phyloP scores from a whole-genome alignment of 2,797 vertebrate genomes.

The Paedocypris micromegethes region DNA sequence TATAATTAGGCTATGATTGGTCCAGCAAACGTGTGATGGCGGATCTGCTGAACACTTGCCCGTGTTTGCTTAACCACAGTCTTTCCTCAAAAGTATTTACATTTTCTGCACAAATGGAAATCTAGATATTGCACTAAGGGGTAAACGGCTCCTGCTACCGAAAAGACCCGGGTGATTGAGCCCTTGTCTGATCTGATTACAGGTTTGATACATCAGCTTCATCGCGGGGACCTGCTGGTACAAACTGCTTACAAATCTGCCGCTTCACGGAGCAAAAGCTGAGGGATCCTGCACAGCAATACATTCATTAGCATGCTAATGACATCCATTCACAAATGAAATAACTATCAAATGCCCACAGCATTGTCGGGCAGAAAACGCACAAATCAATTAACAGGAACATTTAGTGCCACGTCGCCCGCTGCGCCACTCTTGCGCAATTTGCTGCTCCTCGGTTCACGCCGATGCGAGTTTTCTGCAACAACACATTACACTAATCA shows the following conservation, averaged over 20 bases:
- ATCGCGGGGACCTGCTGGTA: slow-evolving; percentile 35
- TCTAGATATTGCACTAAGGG: slow-evolving; percentile 42
- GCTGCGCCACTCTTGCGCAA: slow-evolving; percentile 32
- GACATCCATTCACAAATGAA: slow-evolving; percentile 50
- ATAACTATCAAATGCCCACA: slow-evolving; percentile 40
- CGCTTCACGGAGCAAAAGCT: slow-evolving; percentile 42
- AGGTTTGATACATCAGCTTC: slow-evolving; percentile 54
- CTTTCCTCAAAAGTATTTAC: slow-evolving; percentile 49
- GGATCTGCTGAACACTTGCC: slow-evolving; percentile 24
- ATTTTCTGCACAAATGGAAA: slow-evolving; percentile 52
- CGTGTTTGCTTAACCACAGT: slow-evolving; percentile 39
- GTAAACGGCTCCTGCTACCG: slow-evolving; percentile 43
- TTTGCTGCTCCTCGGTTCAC: slow-evolving; percentile 27
- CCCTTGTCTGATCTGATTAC: slow-evolving; percentile 55
- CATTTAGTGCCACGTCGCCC: slow-evolving; percentile 23
- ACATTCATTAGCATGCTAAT: slow-evolving; percentile 53
- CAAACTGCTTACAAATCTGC: slow-evolving; percentile 27
- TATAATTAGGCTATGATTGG: slow-evolving; percentile 19
- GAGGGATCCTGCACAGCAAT: slow-evolving; percentile 40
- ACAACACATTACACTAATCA: slow-evolving; percentile 40
- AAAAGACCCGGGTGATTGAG: slow-evolving; percentile 48
- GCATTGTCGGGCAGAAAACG: slow-evolving; percentile 25
- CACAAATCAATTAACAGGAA: slow-evolving; percentile 33
- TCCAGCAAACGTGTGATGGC: slow-evolving; percentile 29
- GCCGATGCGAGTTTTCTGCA: slow-evolving; percentile 16